Conservation (phyloP, 2,113 vertebrate species). For the Colossoma macropomum region DNA sequence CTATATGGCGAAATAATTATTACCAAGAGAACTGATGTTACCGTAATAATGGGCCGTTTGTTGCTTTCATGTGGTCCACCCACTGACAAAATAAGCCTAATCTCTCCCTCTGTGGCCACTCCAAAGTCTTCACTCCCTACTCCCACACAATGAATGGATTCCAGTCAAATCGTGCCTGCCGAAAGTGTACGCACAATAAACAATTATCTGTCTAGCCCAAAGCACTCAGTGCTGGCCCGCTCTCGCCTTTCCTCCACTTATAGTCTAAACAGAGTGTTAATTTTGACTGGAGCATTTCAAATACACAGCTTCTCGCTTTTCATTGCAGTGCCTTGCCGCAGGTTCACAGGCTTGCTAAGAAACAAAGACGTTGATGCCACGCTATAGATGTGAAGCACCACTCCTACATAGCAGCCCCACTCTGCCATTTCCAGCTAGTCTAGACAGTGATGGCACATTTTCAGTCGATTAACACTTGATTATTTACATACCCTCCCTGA, state of each 20-base stretch:
- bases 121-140: conserved; percentile 74
- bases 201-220: conserved; percentile 78
- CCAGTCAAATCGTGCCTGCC: conserved; percentile 74
- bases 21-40: conserved; percentile 73
- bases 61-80: conserved; percentile 79
- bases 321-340: conserved; percentile 69
- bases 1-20: conserved; percentile 77
- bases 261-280: conserved; percentile 78
- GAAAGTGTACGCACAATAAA: conserved; percentile 82
- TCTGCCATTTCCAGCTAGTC: not conserved
- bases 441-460: not conserved
- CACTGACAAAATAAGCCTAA: conserved; percentile 78
- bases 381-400: not conserved
- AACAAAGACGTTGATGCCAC: not conserved
- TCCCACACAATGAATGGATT: conserved; percentile 79
- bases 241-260: conserved; percentile 45
- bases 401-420: not conserved
- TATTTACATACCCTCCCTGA: not conserved
- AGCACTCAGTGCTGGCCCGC: conserved; percentile 58
- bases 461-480: not conserved
- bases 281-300: conserved; percentile 76
- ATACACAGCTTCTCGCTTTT: conserved; percentile 69
- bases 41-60: conserved; percentile 76
- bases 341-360: conserved; percentile 52
- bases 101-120: conserved; percentile 72